Base-by-base conservation (phyloP, 2,888 invertebrate genomes). In the Pilophorus perplexus region DNA sequence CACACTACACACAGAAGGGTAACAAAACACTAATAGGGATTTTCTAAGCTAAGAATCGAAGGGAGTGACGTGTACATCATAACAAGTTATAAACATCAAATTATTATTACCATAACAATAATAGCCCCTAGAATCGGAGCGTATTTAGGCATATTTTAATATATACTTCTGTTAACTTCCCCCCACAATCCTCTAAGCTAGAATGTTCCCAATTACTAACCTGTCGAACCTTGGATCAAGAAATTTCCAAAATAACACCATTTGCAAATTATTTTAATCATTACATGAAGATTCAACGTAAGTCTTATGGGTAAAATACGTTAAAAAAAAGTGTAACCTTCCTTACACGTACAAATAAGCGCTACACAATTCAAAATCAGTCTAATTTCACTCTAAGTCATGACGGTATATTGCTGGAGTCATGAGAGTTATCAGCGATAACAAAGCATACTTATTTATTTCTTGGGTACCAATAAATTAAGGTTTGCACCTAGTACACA, bases 11-110 rank as follows among this genome's bases (percentile, higher is more conserved):
- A 48, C 50, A 27, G 50, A 6, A 50, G 14, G 27, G 23, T 27
- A 50, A 16, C 50, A 50, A 14, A 27, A 23, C 4, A 27, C 22
- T 22, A 48, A 27, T 25, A 22, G 23, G 25, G 5, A 27, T 27
- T 6, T n/a, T 12, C 50, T 50, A 50, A 4, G 5, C 50, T 50
- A 50, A 27, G n/a, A 1, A 14, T 50, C 14, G n/a, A 27, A 27
- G 33, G 27, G 50, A 50, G 27, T 33, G 12, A 33, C 6, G 33
- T 50, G 27, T 50, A 23, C 25, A 23, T 46, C 27, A 50, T 50
- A 50, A 50, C 50, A 27, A 50, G 50, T 50, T 50, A 50, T 46
- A 57, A 57, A 57, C 57, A 57, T 57, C 40, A 42, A 57, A 57
- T 22, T 38, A 42, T 25, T 23, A 57, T 20, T 23, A 38, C 20